A percentile compares a stretch with the other conserved stretches of the same genome.
phyloP scores from a whole-genome alignment of 2,888 invertebrate genomes.

The Lepas anatifera region DNA sequence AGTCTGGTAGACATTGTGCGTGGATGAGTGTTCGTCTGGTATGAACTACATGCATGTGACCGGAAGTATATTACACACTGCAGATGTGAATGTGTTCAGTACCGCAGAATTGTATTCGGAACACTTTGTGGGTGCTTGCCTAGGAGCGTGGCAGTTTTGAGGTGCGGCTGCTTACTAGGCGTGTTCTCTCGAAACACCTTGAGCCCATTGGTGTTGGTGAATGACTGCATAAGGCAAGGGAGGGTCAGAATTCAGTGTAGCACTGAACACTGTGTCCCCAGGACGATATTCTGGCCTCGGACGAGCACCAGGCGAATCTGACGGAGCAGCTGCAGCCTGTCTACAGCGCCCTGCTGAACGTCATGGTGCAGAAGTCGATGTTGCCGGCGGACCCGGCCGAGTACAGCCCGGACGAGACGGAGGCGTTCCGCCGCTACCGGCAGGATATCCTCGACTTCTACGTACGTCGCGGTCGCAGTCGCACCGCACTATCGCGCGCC shows the following conservation, averaged over 20 bases:
- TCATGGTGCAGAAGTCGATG: conserved; percentile 12
- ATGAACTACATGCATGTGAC: background rate
- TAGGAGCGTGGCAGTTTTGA: no score
- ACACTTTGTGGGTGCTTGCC: no score
- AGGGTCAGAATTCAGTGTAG: no score
- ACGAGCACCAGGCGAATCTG: background rate
- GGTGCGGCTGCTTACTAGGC: no score
- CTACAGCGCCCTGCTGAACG: conserved; percentile 3
- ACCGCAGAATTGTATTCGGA: no score
- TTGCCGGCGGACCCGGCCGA: background rate
- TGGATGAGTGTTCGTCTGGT: no score
- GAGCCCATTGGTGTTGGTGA: no score
- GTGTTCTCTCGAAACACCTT: no score
- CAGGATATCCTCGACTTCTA: conserved; percentile 11
- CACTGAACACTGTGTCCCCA: background rate
- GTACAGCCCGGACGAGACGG: background rate
- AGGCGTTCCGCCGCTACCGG: background rate
- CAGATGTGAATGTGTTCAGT: no score
- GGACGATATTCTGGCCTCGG: conserved; percentile 5
- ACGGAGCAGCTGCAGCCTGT: conserved; percentile 5
- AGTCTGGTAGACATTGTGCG: background rate
- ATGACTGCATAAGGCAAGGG: no score
- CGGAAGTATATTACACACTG: background rate
- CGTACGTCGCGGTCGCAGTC: no score
- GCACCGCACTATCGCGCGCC: no score